Evolutionary conservation across 2,888 invertebrate genomes (phyloP), one percentile per base, ranked within the genome.

Genomic region (Mimumesa dahlbomi): DNA sequence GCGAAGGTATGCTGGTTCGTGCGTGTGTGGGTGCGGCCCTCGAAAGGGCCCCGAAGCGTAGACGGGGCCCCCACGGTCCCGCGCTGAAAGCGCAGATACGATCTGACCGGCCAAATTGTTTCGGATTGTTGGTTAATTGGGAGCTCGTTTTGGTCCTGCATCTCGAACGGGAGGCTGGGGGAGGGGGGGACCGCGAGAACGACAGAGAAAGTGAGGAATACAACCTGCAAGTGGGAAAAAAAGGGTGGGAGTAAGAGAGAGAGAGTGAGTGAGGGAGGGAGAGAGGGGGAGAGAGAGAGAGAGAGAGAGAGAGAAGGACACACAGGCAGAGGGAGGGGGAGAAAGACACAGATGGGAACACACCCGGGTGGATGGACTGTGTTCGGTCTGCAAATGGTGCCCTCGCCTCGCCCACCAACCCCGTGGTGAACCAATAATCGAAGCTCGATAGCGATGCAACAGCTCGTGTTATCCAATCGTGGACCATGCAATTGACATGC

Each of bases 91-190:
- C 52, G 43, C 59, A 83, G 86, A 87, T 86, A 84, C 74, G 73
- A 86, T 87, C 86, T 83, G 77, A 77, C 75, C 80, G 82, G 67
- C 87, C 85, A 87, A 87, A 87, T 87, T 87, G 87, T 87, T 87
- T 87, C 82, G 87, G 84, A 87, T 86, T 85, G 87, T 87, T 85
- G 85, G 85, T 87, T 87, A 87, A 87, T 87, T 86, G 87, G 87
- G 73, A 84, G 83, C 82, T 85, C 85, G 84, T 82, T 85, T 83
- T 81, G 82, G 82, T 81, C 69, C 77, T 75, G 61, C 63, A 65
- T 34, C 59, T 59, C 59, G 54, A 70, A 19, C 52, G 46, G 6
- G 46, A 16, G 29, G n/a, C 14, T 42, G 29, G 31, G 59, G 58
- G 49, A 14, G 57, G 21, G 52, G 64, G 7, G 40, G 14, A 36